Base-by-base conservation (phyloP, 2,113 vertebrate genomes). In the Theristicus caerulescens region DNA sequence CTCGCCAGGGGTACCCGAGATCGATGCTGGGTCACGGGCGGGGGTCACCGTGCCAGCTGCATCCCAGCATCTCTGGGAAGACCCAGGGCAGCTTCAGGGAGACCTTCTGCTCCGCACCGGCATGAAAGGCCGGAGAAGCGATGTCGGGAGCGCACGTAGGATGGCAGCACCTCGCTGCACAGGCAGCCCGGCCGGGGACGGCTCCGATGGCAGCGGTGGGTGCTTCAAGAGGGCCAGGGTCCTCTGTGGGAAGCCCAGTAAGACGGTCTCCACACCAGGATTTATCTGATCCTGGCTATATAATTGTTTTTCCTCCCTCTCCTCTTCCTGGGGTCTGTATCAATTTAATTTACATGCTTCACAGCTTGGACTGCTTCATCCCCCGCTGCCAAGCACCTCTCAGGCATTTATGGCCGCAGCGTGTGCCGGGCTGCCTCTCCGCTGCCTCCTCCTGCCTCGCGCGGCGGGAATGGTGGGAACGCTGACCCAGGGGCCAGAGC, bases 231-330 rank as follows among this genome's bases (percentile, higher is more conserved):
- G 34, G 40, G 32, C 14, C 15, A 9, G 61, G 38, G 51, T 67
- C 16, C 47, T 36, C 47, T 2, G 0, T 14, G 6, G 82, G 69
- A 62, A 54, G 32, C 38, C 20, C 0, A 1, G 47, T 20, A 10
- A 54, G 32, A 20, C 0, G 3, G 21, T 34, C 66, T 36, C 10
- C 27, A 31, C 22, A n/a, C 67, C 81, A 91, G 24, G 51, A 86
- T 38, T 64, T 65, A 6, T 0, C 42, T 49, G 57, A 89, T n/a
- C 11, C 51, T 42, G n/a, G 22, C 47, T 58, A 7, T 61, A 10
- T 40, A 83, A 88, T 64, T 55, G 55, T 5, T 38, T 67, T 22
- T 2, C 7, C 58, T 13, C 32, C 16, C 9, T 21, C 55, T 19
- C n/a, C 65, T 44, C 34, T 58, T 74, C 52, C 54, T 72, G 54